A percentile compares a stretch with the other conserved stretches of the same genome.
Evolutionary conservation across 2,888 invertebrate species (phyloP).

Genomic region (Automeris io): DNA sequence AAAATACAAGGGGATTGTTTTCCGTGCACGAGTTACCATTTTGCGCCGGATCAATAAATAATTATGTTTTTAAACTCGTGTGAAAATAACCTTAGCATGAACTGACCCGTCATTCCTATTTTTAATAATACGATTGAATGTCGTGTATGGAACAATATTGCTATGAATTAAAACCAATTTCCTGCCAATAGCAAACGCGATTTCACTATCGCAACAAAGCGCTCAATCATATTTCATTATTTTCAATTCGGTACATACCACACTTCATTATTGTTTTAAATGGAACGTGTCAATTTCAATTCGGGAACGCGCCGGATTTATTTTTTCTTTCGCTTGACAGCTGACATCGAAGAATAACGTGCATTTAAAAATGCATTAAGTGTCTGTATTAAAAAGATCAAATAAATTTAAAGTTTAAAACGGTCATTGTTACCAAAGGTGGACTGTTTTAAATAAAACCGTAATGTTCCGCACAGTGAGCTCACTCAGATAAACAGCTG

Average conservation of each 20-base stretch:
- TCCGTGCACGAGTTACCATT: conserved; percentile 29
- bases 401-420: conserved; percentile 3
- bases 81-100: conserved; percentile 53
- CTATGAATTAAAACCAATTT: conserved; percentile 1
- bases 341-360: conserved; percentile 42
- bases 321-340: conserved; percentile 46
- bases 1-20: conserved; percentile 45
- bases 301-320: conserved; percentile 50
- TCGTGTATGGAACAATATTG: not conserved
- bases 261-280: conserved; percentile 66
- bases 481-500: conserved; percentile 46
- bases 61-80: conserved; percentile 48
- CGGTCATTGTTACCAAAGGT: conserved; percentile 3
- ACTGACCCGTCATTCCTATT: not conserved
- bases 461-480: conserved; percentile 66
- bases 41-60: conserved; percentile 63
- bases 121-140: not conserved
- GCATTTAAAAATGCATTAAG: conserved; percentile 21
- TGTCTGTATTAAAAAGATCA: conserved; percentile 5
- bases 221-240: conserved; percentile 62
- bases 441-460: conserved; percentile 61
- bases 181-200: conserved; percentile 15
- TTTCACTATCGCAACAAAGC: conserved; percentile 31
- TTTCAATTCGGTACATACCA: conserved; percentile 56
- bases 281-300: conserved; percentile 72